Evolutionary conservation across 2,113 vertebrate genomes (phyloP), one percentile per base, ranked within the genome.

Genomic region (Lagopus leucura): DNA sequence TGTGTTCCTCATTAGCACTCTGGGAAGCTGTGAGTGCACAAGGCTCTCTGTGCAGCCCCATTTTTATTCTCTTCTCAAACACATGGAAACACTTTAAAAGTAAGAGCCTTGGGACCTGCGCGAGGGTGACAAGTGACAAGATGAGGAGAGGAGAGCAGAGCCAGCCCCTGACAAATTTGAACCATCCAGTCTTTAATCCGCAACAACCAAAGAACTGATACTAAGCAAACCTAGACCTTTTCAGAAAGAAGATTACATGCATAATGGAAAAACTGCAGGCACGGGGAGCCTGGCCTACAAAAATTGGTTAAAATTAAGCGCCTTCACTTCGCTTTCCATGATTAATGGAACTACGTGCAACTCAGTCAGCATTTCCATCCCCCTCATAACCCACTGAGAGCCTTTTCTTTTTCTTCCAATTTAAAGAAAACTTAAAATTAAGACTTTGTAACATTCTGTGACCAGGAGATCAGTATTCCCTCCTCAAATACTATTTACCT

Each of bases 1-100:
- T 95, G 10, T 94, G 96, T 94, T 95, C 94, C 96, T 97, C 87
- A 96, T 96, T 95, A 98, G 97, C 97, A 96, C 92, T 96, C 92
- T 86, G 96, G 92, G 94, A 97, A 94, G 95, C 95, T 96, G 93
- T 4, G 97, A 96, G 87, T 69, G 94, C 95, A 89, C 82, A 65
- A 95, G 92, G 93, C 96, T 71, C 74, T 89, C 94, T 28, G 60
- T 43, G 72, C 66, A 98, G 87, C 87, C 71, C 87, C 85, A 52
- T 36, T 96, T 96, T 96, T 83, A 91, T 70, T 93, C 89, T 87
- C 11, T 87, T 94, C 96, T 93, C 95, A 89, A 93, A 97, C 96
- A 95, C 78, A 97, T 95, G 84, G 97, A 92, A 93, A 95, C 28
- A 58, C 72, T 97, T 97, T 74, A 96, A 95, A 95, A 97, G 82